Evolutionary conservation across 2,888 invertebrate genomes (phyloP).

Genomic region (Herminia tarsipennalis): DNA sequence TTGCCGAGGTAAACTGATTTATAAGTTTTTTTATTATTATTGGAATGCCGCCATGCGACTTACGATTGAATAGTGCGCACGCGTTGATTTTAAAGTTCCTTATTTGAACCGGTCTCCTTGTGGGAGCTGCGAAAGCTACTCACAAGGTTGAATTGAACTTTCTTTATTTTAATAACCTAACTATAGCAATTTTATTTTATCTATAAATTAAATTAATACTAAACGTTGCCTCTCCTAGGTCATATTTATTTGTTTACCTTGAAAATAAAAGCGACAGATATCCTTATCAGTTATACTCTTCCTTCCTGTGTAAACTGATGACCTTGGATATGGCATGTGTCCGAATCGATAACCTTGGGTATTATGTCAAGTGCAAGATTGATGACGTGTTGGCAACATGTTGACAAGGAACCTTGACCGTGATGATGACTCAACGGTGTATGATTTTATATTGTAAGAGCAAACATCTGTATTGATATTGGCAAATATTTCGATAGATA

Average conservation of each 20-base stretch:
- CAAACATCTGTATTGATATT: too few relatives aligned
- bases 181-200: too few relatives aligned
- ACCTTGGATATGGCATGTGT: too few relatives aligned
- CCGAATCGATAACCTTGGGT: conserved; percentile 20
- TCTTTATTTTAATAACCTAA: conserved; percentile 45
- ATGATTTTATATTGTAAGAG: background rate
- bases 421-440: conserved; percentile 36
- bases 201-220: too few relatives aligned
- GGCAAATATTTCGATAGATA: too few relatives aligned
- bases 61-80: conserved; percentile 25
- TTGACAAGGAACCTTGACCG: conserved; percentile 48
- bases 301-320: too few relatives aligned
- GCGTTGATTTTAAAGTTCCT: conserved; percentile 33
- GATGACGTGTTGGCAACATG: conserved; percentile 20
- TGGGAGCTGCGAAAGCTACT: conserved; percentile 45
- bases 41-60: conserved; percentile 14
- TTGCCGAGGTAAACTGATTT: background rate
- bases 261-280: conserved; percentile 15
- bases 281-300: conserved; percentile 26
- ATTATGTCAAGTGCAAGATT: conserved; percentile 32
- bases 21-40: background rate
- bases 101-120: conserved; percentile 45
- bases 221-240: too few relatives aligned
- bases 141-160: conserved; percentile 44
- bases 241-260: conserved; percentile 1